Conservation (phyloP, 1,140 invertebrate species). For the Anadara kagoshimensis region DNA sequence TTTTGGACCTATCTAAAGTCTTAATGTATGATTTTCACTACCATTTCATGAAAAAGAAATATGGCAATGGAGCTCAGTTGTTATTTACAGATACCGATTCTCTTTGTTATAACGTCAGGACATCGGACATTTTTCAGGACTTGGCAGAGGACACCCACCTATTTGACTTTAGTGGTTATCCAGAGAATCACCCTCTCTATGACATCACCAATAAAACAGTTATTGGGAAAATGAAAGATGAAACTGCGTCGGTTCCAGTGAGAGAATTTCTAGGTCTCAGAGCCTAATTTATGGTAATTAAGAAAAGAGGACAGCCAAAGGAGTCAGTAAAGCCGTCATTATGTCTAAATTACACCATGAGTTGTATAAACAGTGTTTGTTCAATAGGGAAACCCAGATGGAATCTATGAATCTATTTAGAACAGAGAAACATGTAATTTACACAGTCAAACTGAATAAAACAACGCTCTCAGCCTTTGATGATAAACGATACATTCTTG, state of each 20-base stretch:
- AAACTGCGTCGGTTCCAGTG: constrained; percentile 4
- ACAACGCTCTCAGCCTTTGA: not conserved
- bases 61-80: constrained; percentile 44
- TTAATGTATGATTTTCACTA: constrained; percentile 50
- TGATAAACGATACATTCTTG: constrained; percentile 15
- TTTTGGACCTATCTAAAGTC: constrained; percentile 9
- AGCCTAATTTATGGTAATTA: constrained; percentile 4
- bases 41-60: constrained; percentile 54
- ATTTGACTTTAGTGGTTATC: not conserved
- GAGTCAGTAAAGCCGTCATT: constrained; percentile 25
- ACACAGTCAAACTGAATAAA: constrained; percentile 17
- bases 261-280: constrained; percentile 10
- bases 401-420: constrained; percentile 11
- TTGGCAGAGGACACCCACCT: not conserved
- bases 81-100: not conserved
- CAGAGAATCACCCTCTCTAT: not conserved
- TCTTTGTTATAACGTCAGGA: not conserved
- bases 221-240: constrained; percentile 26
- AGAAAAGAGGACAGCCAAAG: constrained; percentile 25
- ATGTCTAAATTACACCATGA: constrained; percentile 10
- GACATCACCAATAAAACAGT: constrained; percentile 6
- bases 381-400: constrained; percentile 18
- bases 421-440: constrained; percentile 18
- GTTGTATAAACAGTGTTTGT: constrained; percentile 17
- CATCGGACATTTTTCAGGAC: not conserved